Conservation (phyloP, 2,888 invertebrate species). For the Ichneumoninae sp. region DNA sequence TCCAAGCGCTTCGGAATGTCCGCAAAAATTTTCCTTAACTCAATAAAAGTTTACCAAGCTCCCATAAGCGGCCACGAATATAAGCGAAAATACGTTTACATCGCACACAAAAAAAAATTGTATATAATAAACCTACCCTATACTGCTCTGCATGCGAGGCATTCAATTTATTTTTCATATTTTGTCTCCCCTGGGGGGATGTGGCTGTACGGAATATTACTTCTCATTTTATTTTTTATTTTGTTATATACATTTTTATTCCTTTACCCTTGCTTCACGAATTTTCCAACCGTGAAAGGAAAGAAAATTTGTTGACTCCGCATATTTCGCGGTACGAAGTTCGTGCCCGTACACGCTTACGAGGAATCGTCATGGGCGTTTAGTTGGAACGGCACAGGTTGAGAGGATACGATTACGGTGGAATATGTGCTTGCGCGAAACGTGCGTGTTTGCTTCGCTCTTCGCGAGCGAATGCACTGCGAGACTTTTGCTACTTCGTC, state of each 20-base stretch:
- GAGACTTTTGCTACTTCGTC: constrained; percentile 32
- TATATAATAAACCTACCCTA: background rate
- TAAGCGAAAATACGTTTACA: background rate
- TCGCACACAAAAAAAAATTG: background rate
- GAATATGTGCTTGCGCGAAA: constrained; percentile 43
- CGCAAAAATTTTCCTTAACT: background rate
- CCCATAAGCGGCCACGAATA: background rate
- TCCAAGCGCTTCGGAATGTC: background rate
- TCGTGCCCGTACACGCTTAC: constrained; percentile 31
- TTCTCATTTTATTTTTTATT: constrained; percentile 17
- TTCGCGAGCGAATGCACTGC: constrained; percentile 13
- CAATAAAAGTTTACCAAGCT: background rate
- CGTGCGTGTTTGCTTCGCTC: constrained; percentile 47
- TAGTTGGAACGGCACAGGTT: constrained; percentile 37
- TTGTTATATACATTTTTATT: constrained; percentile 29
- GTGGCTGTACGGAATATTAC: constrained; percentile 7
- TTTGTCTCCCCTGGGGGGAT: background rate
- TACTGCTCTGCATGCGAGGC: background rate
- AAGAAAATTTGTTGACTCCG: constrained; percentile 48
- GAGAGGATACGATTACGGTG: constrained; percentile 36
- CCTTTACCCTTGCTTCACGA: background rate
- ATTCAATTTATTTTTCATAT: constrained; percentile 10
- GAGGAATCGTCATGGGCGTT: constrained; percentile 50
- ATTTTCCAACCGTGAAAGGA: background rate
- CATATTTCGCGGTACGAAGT: constrained; percentile 28